Conservation (phyloP, 2,797 vertebrate species). For the Pangasius macronema region DNA sequence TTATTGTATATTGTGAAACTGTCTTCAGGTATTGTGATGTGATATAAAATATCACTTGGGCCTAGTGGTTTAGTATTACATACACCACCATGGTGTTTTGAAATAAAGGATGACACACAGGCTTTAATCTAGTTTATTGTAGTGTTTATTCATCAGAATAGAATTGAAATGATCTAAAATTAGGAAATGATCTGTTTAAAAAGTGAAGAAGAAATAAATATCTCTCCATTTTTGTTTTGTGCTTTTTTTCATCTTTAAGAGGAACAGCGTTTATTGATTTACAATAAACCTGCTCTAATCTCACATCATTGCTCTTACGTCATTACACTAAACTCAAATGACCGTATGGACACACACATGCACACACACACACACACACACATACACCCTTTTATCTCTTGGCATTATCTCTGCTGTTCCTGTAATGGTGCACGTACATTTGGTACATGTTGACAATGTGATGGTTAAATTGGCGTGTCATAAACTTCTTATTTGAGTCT, state of each 20-base stretch:
- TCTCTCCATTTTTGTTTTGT: background rate
- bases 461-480: background rate
- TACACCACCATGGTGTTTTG: background rate
- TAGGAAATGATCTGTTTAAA: background rate
- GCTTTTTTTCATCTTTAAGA: background rate
- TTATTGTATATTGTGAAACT: background rate
- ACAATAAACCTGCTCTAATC: background rate
- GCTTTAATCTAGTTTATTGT: background rate
- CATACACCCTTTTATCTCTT: slow-evolving; percentile 1
- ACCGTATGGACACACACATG: background rate
- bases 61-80: background rate
- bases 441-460: background rate
- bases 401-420: background rate
- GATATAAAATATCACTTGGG: background rate
- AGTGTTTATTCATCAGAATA: background rate
- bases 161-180: too few relatives aligned
- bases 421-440: background rate
- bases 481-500: background rate
- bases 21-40: background rate
- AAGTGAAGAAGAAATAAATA: background rate
- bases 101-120: background rate
- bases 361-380: background rate
- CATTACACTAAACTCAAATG: background rate
- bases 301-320: background rate
- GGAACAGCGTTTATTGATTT: background rate